phyloP scores from a whole-genome alignment of 2,888 invertebrate genomes.

The Drosophila barbarae region DNA sequence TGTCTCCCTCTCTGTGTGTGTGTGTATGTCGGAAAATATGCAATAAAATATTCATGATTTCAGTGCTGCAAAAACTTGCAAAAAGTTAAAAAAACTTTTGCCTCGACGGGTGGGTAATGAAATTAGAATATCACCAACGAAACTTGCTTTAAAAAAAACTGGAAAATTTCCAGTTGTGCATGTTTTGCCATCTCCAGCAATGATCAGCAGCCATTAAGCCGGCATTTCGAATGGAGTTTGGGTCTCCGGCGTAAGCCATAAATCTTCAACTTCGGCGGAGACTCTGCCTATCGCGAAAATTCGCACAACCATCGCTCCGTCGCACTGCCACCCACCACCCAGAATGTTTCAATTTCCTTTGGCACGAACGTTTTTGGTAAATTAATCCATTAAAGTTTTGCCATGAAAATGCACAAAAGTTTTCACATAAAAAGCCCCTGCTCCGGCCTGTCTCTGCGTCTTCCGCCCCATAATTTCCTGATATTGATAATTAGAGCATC shows the following conservation, averaged over 20 bases:
- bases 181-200: slow-evolving; percentile 33
- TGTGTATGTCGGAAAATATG: slow-evolving; percentile 33
- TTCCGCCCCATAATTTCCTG: slow-evolving; percentile 38
- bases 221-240: slow-evolving; percentile 14
- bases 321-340: slow-evolving; percentile 5
- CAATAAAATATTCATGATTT: slow-evolving; percentile 66
- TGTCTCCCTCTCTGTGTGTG: neutral
- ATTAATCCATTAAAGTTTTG: slow-evolving; percentile 74
- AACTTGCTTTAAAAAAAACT: slow-evolving; percentile 9
- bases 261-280: slow-evolving; percentile 50
- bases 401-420: slow-evolving; percentile 65
- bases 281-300: slow-evolving; percentile 13
- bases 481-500: slow-evolving; percentile 63
- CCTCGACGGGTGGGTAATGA: slow-evolving; percentile 38
- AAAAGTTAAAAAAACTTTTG: slow-evolving; percentile 59
- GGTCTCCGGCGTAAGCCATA: slow-evolving; percentile 48
- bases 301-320: slow-evolving; percentile 1
- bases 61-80: slow-evolving; percentile 46
- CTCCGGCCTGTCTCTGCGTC: slow-evolving; percentile 9
- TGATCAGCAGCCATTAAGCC: slow-evolving; percentile 54
- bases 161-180: slow-evolving; percentile 18
- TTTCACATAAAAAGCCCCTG: slow-evolving; percentile 65
- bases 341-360: slow-evolving; percentile 68
- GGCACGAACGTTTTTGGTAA: slow-evolving; percentile 63
- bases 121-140: slow-evolving; percentile 49